Conservation (phyloP, 1,140 invertebrate genomes). For the Drosophila neocordata region DNA sequence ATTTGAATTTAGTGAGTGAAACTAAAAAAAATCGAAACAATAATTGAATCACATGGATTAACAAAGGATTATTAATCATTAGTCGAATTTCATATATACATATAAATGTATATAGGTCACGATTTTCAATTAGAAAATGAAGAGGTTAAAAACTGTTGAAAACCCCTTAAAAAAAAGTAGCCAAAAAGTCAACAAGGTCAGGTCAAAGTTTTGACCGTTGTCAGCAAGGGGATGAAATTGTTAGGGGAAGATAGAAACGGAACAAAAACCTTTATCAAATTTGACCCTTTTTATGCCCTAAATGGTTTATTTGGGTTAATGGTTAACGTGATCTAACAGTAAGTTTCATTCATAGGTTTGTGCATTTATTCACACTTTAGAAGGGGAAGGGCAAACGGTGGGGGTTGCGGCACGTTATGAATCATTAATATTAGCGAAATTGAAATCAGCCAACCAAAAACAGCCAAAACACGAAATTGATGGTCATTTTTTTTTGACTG, state of each 20-base stretch:
- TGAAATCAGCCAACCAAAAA: slow-evolving; percentile 71
- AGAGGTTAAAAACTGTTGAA: neutral
- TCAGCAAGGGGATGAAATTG: neutral
- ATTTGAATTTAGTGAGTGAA: neutral
- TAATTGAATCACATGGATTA: neutral
- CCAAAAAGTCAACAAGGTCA: slow-evolving; percentile 4
- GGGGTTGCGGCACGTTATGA: slow-evolving; percentile 43
- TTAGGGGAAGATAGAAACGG: neutral
- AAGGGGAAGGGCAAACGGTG: neutral
- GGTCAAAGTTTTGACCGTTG: slow-evolving; percentile 1
- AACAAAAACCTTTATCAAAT: neutral
- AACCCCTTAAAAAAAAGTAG: neutral
- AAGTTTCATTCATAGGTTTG: slow-evolving; percentile 4
- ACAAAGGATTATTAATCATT: neutral
- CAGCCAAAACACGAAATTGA: slow-evolving; percentile 31
- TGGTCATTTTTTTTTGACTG: neutral
- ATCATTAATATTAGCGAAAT: slow-evolving; percentile 49
- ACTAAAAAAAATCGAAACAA: neutral
- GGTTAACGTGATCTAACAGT: slow-evolving; percentile 1
- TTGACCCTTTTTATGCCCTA: neutral
- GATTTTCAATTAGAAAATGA: neutral
- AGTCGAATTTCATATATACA: neutral
- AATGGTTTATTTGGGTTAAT: slow-evolving; percentile 5
- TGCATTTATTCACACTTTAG: neutral
- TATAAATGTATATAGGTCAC: neutral